These are phyloP conservation scores for Asteroscopus sphinx DNA, from an alignment of 2,888 invertebrate genomes.

Conservation along the genomic window DNA sequence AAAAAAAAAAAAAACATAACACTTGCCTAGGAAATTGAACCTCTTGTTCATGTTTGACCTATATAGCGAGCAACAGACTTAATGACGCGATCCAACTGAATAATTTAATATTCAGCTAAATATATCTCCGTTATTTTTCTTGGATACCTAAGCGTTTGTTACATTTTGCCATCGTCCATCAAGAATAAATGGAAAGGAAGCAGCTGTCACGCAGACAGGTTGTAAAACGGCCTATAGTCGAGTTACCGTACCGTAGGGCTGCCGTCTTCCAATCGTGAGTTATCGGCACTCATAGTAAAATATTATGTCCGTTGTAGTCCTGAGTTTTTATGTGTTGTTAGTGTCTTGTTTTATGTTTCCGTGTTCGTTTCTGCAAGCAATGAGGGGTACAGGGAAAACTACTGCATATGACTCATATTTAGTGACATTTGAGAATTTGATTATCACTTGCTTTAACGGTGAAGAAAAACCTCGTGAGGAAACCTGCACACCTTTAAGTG, in stretches of 20 bases:
- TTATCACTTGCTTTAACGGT: too few relatives aligned
- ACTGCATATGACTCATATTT: too few relatives aligned
- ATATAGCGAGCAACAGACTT: too few relatives aligned
- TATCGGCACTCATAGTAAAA: constrained; percentile 46
- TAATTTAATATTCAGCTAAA: constrained; percentile 15
- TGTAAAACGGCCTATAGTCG: constrained; percentile 56
- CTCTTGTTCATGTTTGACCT: too few relatives aligned
- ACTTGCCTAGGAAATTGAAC: too few relatives aligned
- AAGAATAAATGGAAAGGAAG: constrained; percentile 67
- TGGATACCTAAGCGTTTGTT: constrained; percentile 40
- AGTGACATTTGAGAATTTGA: too few relatives aligned
- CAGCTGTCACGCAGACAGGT: constrained; percentile 71
- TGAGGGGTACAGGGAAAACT: too few relatives aligned
- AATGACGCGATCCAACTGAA: neutral
- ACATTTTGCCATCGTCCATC: constrained; percentile 55
- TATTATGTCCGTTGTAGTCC: constrained; percentile 46
- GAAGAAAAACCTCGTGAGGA: too few relatives aligned
- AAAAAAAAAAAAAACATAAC: too few relatives aligned
- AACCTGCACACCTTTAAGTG: too few relatives aligned
- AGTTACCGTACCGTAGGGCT: constrained; percentile 46
- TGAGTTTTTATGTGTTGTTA: constrained; percentile 24
- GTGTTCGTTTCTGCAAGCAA: neutral
- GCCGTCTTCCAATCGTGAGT: constrained; percentile 33
- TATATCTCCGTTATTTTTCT: constrained; percentile 34
- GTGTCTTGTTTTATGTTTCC: constrained; percentile 37